A percentile compares a stretch with the other conserved stretches of the same genome.
phyloP scores from a whole-genome alignment of 2,113 vertebrate species.

The Ailuropoda melanoleuca region DNA sequence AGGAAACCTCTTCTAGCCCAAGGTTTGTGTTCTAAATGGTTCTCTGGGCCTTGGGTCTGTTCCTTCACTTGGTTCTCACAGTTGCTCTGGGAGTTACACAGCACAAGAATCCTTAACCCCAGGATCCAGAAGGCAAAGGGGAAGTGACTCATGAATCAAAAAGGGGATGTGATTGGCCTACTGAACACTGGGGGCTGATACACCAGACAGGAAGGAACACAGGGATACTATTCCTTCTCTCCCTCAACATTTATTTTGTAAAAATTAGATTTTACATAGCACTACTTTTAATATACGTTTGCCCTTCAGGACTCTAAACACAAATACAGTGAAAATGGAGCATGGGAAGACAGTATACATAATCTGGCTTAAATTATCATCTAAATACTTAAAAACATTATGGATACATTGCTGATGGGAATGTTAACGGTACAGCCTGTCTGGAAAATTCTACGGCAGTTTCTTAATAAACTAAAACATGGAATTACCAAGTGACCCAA shows the following conservation, averaged over 20 bases:
- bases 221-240: background rate
- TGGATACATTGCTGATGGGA: background rate
- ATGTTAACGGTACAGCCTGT: background rate
- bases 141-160: background rate
- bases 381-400: background rate
- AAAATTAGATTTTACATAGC: conserved; percentile 3
- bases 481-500: background rate
- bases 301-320: background rate
- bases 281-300: background rate
- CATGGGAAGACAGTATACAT: background rate
- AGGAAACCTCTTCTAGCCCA: background rate
- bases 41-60: background rate
- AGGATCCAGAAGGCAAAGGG: background rate
- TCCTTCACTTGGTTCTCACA: background rate
- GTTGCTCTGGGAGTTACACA: background rate
- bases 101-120: background rate
- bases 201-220: background rate
- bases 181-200: background rate
- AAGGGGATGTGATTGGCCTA: background rate
- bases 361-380: background rate
- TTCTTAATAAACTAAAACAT: conserved; percentile 22
- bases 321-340: background rate
- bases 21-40: background rate
- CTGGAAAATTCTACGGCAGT: background rate
- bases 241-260: background rate